phyloP scores from a whole-genome alignment of 2,113 vertebrate genomes.

The Pollachius pollachius region DNA sequence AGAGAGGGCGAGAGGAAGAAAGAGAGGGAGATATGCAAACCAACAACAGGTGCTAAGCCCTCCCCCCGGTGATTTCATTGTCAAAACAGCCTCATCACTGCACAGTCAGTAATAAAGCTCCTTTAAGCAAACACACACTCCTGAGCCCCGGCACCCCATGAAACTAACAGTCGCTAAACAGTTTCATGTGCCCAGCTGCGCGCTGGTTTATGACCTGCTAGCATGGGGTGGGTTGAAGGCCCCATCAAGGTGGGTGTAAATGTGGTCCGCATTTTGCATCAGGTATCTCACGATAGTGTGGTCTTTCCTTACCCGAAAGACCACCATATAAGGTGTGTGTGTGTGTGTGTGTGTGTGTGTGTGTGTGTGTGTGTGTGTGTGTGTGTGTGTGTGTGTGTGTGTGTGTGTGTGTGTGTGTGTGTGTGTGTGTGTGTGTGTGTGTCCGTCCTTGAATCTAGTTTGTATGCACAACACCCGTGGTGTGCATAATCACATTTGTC shows the following conservation, averaged over 20 bases:
- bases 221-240: background rate
- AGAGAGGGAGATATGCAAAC: too few species aligned
- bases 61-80: too few species aligned
- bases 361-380: background rate
- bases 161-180: background rate
- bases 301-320: background rate
- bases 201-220: constrained; percentile 8
- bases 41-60: too few species aligned
- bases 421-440: background rate
- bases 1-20: too few species aligned
- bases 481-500: background rate
- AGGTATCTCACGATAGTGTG: background rate
- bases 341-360: background rate
- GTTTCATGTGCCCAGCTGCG: background rate
- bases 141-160: background rate
- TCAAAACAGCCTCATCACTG: constrained; percentile 11
- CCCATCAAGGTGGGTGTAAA: background rate
- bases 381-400: background rate
- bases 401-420: constrained; percentile 9
- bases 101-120: background rate
- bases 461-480: background rate
- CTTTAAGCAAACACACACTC: background rate
- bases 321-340: background rate
- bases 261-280: background rate
- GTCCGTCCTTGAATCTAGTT: too few species aligned